phyloP scores from a whole-genome alignment of 2,113 vertebrate genomes.

The Neotragus pygmaeus region DNA sequence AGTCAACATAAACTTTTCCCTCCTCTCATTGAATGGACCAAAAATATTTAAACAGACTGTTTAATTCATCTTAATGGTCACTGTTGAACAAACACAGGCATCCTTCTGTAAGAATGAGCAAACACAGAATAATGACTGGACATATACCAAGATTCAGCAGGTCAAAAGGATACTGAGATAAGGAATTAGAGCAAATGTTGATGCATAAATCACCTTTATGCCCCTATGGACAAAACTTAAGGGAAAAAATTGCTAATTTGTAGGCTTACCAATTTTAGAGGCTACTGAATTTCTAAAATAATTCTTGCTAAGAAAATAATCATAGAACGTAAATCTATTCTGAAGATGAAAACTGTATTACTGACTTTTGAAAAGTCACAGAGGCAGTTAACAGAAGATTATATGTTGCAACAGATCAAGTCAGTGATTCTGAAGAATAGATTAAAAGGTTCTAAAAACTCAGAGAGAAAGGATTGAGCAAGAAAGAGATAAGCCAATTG shows the following conservation, averaged over 20 bases:
- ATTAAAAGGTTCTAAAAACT: background rate
- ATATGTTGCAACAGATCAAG: background rate
- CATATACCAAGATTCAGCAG: background rate
- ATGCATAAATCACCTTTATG: background rate
- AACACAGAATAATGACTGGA: background rate
- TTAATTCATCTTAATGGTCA: conserved; percentile 18
- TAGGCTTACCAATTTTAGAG: background rate
- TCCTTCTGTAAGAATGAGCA: conserved; percentile 20
- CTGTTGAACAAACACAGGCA: conserved; percentile 26
- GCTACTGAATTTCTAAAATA: background rate
- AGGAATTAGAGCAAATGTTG: background rate
- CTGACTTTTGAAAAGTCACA: background rate
- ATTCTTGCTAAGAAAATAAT: conserved; percentile 4
- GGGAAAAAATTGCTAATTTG: background rate
- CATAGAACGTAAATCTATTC: background rate
- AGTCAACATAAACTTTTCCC: conserved; percentile 43
- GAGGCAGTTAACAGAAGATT: background rate
- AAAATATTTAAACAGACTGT: conserved; percentile 52
- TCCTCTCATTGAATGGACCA: conserved; percentile 2
- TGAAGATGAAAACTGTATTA: background rate
- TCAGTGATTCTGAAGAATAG: background rate
- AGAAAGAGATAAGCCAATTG: background rate
- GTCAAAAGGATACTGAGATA: background rate
- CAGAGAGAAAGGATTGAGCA: background rate
- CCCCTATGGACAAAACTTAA: background rate